Base-by-base conservation (phyloP, 1,140 invertebrate species). In the Planococcus citri region DNA sequence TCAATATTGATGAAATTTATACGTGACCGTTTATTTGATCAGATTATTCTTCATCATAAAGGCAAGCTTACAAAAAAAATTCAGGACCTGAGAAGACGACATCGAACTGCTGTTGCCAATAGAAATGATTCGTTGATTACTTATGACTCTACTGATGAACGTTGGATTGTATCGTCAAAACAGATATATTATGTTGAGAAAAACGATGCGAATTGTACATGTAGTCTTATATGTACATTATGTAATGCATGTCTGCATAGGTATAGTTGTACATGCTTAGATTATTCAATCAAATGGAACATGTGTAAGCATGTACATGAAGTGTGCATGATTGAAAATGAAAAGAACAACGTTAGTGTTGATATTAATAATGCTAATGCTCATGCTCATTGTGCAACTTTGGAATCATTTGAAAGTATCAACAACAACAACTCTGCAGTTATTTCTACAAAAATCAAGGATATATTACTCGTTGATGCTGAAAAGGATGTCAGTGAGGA, bases 41-140 rank as follows among this genome's bases (percentile, higher is more conserved):
- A 70, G 27, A 4, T 73, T 25, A 72, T 70, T 38, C 70, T 70
- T 27, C 38, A 25, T 58, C 27, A 29, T 57, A 70, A 58, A 69
- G 69, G n/a, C n/a, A 70, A 25, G 22, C 3, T 27, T 1, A n/a
- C 67, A 4, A 12, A n/a, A 27, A 29, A 29, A 33, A 1, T 12
- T 20, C 1, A 12, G 27, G n/a, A 22, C 1, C 29, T 22, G n/a
- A 20, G 57, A 20, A 20, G 2, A 27, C 17, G 29, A 1, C 2
- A 25, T 8, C 67, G 29, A 9, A 68, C 25, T 6, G 27, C 20
- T 29, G n/a, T n/a, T n/a, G n/a, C n/a, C 14, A 10, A n/a, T 20
- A n/a, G 14, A 14, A 27, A 27, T 10, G n/a, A n/a, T n/a, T n/a
- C n/a, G n/a, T 4, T n/a, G 10, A 4, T 27, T 3, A 29, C 29